phyloP scores from a whole-genome alignment of 1,140 invertebrate genomes.

The Drosophila parvula region DNA sequence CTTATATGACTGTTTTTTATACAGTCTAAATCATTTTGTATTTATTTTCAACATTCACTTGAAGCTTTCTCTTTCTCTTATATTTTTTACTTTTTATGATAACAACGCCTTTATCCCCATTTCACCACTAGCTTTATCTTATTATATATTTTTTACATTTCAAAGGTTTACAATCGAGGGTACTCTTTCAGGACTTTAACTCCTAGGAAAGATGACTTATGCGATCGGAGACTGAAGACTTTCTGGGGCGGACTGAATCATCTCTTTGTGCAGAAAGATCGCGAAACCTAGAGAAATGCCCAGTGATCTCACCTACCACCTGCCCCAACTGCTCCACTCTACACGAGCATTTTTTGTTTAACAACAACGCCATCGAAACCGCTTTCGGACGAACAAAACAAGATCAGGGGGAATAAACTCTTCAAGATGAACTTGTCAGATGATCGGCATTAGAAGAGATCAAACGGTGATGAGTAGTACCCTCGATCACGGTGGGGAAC shows the following conservation, averaged over 20 bases:
- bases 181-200: background rate
- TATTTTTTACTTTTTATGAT: background rate
- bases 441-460: constrained; percentile 51
- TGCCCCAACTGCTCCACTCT: constrained; percentile 13
- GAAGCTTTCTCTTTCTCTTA: constrained; percentile 1
- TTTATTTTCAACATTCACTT: constrained; percentile 1
- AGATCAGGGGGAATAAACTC: constrained; percentile 76
- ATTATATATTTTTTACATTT: background rate
- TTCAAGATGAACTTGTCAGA: constrained; percentile 77
- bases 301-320: constrained; percentile 23
- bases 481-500: constrained; percentile 32
- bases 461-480: constrained; percentile 23
- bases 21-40: background rate
- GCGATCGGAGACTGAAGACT: constrained; percentile 6
- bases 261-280: constrained; percentile 12
- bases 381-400: constrained; percentile 47
- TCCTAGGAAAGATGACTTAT: background rate
- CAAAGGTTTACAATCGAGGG: background rate
- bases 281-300: constrained; percentile 28
- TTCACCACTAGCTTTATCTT: background rate
- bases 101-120: background rate
- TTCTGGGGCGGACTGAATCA: constrained; percentile 9
- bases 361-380: constrained; percentile 68
- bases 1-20: background rate
- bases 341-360: constrained; percentile 38